These are phyloP conservation scores for Rhinogobio ventralis DNA, from an alignment of 2,797 vertebrate genomes.

Conservation along the genomic window DNA sequence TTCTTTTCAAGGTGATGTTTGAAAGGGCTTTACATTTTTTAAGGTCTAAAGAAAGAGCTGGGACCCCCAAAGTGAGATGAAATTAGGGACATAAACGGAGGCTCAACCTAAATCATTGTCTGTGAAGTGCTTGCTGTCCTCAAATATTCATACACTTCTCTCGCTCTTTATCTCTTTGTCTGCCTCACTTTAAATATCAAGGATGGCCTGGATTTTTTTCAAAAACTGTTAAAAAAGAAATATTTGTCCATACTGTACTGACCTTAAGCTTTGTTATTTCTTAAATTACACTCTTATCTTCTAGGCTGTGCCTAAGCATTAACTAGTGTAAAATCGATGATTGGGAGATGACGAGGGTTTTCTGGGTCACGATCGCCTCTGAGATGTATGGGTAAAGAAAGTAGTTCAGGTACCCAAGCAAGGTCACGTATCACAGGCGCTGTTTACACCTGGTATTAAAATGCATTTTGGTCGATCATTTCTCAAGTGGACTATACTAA, in stretches of 20 bases:
- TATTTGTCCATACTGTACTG: neutral
- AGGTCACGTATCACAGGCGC: conserved; percentile 75
- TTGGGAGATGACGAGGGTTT: neutral
- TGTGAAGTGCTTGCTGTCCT: conserved; percentile 45
- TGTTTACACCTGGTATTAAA: neutral
- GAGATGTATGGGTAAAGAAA: neutral
- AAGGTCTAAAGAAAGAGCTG: conserved; percentile 68
- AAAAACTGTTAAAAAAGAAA: neutral
- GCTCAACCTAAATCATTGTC: conserved; percentile 52
- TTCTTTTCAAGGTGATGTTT: conserved; percentile 79
- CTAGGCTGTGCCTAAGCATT: neutral
- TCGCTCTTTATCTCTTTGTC: conserved; percentile 31
- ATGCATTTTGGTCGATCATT: neutral
- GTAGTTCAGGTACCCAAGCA: conserved; percentile 78
- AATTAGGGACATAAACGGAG: conserved; percentile 65
- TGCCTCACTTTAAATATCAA: neutral
- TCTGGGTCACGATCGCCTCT: neutral
- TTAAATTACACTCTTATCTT: neutral
- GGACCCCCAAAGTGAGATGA: conserved; percentile 66
- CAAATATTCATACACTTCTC: conserved; percentile 47
- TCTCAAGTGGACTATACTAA: neutral
- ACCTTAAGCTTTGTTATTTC: conserved; percentile 11
- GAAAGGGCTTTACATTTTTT: conserved; percentile 77
- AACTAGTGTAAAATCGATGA: neutral
- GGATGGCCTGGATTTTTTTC: neutral